Evolutionary conservation across 2,113 vertebrate genomes (phyloP).

Genomic region (Nothobranchius furzeri): DNA sequence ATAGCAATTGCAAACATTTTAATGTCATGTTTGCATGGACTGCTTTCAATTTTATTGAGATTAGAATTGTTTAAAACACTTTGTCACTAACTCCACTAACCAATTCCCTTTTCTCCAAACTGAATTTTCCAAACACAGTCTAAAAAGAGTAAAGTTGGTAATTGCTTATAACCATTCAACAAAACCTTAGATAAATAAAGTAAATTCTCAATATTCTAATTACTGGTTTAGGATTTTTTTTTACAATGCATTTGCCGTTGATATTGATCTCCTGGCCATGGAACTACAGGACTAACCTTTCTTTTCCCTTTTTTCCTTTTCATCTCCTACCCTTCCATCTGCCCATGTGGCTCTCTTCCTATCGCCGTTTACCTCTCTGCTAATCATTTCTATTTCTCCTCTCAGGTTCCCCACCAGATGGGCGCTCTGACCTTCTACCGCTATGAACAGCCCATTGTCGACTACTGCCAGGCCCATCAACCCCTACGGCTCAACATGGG

Average conservation of each 20-base stretch:
- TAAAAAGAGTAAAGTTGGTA: no score
- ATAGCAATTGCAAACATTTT: no score
- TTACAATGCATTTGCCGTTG: no score
- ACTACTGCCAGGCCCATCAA: conserved; percentile 85
- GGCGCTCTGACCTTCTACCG: conserved; percentile 83
- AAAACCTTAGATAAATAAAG: not conserved
- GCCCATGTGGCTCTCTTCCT: not conserved
- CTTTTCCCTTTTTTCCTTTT: conserved; percentile 6
- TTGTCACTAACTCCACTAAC: not conserved
- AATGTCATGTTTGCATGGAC: no score
- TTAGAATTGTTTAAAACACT: not conserved
- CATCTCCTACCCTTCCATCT: not conserved
- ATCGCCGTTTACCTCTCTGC: conserved; percentile 6
- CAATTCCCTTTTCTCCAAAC: no score
- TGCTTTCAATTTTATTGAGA: not conserved
- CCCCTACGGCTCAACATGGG: conserved; percentile 82
- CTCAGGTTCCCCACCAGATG: conserved; percentile 84
- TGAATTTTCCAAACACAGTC: no score
- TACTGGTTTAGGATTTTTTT: not conserved
- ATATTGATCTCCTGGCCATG: not conserved
- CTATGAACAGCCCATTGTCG: conserved; percentile 82
- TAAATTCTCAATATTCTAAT: not conserved
- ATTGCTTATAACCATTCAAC: not conserved
- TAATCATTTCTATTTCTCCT: conserved; percentile 4
- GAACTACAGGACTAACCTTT: not conserved